A percentile compares a stretch with the other conserved stretches of the same genome.
Evolutionary conservation across 2,797 vertebrate species (phyloP).

Genomic region (Ficedula albicollis): DNA sequence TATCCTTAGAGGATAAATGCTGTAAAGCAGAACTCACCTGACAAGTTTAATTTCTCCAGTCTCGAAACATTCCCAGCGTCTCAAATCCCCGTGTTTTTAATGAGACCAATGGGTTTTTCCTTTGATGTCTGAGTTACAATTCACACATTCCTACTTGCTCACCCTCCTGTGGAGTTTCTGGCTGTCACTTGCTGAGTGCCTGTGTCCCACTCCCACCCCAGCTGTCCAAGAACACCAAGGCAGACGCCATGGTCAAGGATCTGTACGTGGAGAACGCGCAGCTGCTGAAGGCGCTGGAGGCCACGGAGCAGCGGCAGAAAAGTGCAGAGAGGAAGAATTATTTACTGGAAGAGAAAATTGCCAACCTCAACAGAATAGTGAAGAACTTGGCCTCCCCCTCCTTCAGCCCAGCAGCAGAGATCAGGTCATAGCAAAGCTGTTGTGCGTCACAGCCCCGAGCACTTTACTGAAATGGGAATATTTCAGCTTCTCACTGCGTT

Average conservation of each 20-base stretch:
- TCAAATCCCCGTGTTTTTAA: not conserved
- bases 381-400: conserved; percentile 84
- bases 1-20: not conserved
- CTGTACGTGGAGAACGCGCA: conserved; percentile 90
- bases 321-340: conserved; percentile 91
- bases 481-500: conserved; percentile 38
- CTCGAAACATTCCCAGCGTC: not conserved
- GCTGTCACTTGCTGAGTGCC: not conserved
- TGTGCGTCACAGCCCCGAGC: not conserved
- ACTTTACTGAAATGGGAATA: conserved; percentile 64
- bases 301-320: conserved; percentile 87
- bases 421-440: conserved; percentile 68
- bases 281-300: conserved; percentile 89
- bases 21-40: not conserved
- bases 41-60: accelerated
- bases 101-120: not conserved
- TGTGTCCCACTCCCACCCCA: accelerated
- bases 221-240: not conserved
- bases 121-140: accelerated
- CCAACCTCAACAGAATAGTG: conserved; percentile 89
- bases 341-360: conserved; percentile 93
- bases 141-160: accelerated
- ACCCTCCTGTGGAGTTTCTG: accelerated
- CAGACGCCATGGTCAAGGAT: conserved; percentile 84
- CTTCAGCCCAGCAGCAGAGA: conserved; percentile 51